A percentile compares a stretch with the other conserved stretches of the same genome.
These are phyloP conservation scores for Parochlus steinenii DNA, from an alignment of 2,888 invertebrate genomes.

Conservation along the genomic window DNA sequence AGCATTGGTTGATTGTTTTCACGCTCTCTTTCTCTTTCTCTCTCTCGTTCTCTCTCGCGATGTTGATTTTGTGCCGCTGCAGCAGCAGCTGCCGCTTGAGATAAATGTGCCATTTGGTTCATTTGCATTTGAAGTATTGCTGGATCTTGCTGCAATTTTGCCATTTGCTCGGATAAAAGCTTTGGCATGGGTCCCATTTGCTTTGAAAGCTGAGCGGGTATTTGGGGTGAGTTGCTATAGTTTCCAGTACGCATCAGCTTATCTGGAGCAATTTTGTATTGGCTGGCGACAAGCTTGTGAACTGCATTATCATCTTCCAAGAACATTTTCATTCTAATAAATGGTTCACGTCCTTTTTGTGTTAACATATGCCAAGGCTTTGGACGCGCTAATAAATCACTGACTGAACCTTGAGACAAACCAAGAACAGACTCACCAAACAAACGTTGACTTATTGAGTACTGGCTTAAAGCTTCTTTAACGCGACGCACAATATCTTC, in stretches of 20 bases:
- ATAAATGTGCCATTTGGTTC: constrained; percentile 30
- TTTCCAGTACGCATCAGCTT: constrained; percentile 92
- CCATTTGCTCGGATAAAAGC: constrained; percentile 50
- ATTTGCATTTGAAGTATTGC: constrained; percentile 39
- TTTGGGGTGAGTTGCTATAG: constrained; percentile 69
- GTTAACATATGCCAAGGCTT: constrained; percentile 99
- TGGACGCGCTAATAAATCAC: constrained; percentile 89
- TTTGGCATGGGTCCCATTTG: constrained; percentile 66
- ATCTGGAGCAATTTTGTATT: constrained; percentile 96
- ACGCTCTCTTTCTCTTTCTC: constrained; percentile 29
- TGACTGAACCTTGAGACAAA: constrained; percentile 91
- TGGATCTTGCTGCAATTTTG: constrained; percentile 54
- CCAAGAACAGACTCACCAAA: constrained; percentile 98
- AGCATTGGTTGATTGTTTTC: constrained; percentile 35
- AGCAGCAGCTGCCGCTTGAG: constrained; percentile 23
- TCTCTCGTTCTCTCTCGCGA: constrained; percentile 27
- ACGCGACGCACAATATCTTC: constrained; percentile 96
- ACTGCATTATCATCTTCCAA: constrained; percentile 90
- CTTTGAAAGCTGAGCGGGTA: constrained; percentile 48
- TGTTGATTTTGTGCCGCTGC: constrained; percentile 28
- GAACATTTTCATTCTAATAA: constrained; percentile 97
- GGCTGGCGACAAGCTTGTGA: constrained; percentile 87
- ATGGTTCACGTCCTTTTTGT: constrained; percentile 90
- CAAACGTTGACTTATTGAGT: constrained; percentile 91
- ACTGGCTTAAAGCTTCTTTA: constrained; percentile 86